Base-by-base conservation (phyloP, 92 coral and sea anemone genomes). In the Epizoanthus scotinus region DNA sequence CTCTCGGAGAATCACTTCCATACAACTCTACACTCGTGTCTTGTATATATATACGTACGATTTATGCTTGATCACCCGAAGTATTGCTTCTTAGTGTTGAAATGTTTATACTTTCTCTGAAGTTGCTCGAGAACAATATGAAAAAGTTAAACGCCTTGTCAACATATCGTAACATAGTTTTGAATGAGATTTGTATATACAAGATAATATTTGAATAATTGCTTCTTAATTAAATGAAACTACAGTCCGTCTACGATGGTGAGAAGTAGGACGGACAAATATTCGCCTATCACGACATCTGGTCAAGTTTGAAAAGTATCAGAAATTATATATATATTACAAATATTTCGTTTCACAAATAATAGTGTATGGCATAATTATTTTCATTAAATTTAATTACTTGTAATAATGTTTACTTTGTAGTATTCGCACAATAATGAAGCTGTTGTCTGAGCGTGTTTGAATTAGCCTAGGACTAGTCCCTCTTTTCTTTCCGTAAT, bases 311-410 rank as follows among this genome's bases (percentile, higher is more conserved):
- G 28, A 36, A 68, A 36, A 53, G 31, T 20, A 38, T 68, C 56
- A 42, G 73, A 68, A n/a, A 38, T 8, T 40, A 9, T 68, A 31
- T 42, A 34, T 42, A 67, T 68, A 68, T 25, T 42, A 68, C 18
- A 68, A 68, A 38, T 68, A 68, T n/a, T 40, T 27, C 42, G 55
- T 1, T 25, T 27, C 55, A 20, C 28, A 47, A 68, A 38, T 68
- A 68, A 38, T 53, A 68, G 18, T 68, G 73, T 68, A 68, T 68
- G 15, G 56, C 56, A 50, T 68, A 68, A 68, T 68, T 68, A 68
- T 68, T 68, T 42, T 68, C 73, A 68, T 68, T 68, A 68, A 68
- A 68, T 13, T 68, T 42, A 68, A 68, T 68, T 68, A 36, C 57
- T 40, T 68, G 22, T 3, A 27, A 42, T 27, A 68, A 68, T 56